Evolutionary conservation across 1,140 invertebrate genomes (phyloP), one percentile per base, ranked within the genome.

Genomic region (Camponotus pennsylvanicus): DNA sequence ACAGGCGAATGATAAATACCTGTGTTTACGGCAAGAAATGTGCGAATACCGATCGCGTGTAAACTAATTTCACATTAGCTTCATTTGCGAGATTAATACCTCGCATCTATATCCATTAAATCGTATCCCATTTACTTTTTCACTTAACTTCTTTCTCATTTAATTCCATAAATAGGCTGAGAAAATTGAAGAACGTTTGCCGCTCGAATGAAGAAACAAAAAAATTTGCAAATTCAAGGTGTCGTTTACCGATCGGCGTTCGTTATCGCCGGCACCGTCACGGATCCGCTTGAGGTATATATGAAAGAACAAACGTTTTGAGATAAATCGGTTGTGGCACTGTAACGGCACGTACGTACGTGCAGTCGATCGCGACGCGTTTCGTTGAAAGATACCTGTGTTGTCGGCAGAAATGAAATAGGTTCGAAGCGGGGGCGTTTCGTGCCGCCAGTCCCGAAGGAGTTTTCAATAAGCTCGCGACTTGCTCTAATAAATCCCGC

Each of bases 401-500:
- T 63, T 15, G 42, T n/a, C 61, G n/a, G 32, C 61, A 37, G 61
- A 79, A 52, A 79, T 79, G 42, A 42, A 79, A 67, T 37, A 15
- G 52, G 76, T 32, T 52, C 76, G 61, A 8, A 42, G 27, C 59
- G 37, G 42, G 27, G 40, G 71, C 40, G n/a, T 57, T 59, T 15
- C 27, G 52, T 27, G 21, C 55, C 73, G 21, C n/a, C 57, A 11
- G 27, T 64, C 59, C 57, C 59, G 76, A 61, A 1, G 59, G 76
- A 79, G 76, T 55, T 79, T 79, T 79, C 76, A 79, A 79, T 67
- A 79, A 67, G 42, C 34, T 21, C 21, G 64, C 32, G 63, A 70
- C 86, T 66, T 57, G 87, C 78, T 89, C 88, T 80, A 78, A 89
- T 89, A 89, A 89, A 89, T 89, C 82, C 86, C 84, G 57, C 37